Conservation (phyloP, 2,888 invertebrate genomes). For the Baccha elongata region DNA sequence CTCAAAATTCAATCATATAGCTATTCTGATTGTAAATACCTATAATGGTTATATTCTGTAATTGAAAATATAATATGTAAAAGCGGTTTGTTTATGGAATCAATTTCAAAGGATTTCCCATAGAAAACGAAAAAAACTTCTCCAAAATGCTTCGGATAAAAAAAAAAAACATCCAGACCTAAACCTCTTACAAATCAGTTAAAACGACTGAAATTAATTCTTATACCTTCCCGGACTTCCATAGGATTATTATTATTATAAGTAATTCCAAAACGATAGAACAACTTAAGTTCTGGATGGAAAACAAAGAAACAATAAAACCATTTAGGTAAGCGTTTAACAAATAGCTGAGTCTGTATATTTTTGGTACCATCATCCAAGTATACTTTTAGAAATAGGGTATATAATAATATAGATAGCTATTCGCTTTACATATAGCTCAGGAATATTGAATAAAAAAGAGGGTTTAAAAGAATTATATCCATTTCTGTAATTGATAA, state of each 20-base stretch:
- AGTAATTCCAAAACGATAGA: conserved; percentile 62
- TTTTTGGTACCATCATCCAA: neutral
- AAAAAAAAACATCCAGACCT: neutral
- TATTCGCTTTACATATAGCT: conserved; percentile 41
- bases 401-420: conserved; percentile 5
- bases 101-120: neutral
- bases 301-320: conserved; percentile 32
- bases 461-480: conserved; percentile 40
- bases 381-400: no score
- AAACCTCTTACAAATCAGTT: conserved; percentile 5
- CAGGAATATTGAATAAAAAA: conserved; percentile 60
- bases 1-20: no score
- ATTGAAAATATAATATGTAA: no score
- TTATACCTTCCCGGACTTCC: neutral
- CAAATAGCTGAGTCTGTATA: conserved; percentile 64
- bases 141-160: neutral
- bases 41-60: no score
- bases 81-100: neutral
- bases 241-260: neutral
- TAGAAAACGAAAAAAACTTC: neutral
- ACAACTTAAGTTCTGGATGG: conserved; percentile 10
- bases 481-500: conserved; percentile 37
- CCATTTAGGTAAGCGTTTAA: conserved; percentile 46
- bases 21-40: no score
- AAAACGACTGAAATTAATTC: conserved; percentile 11